Percentiles rank a stretch among this genome's conserved stretches.
These are phyloP conservation scores for Sanderia malayensis DNA, from an alignment of 30 jellyfish, hydroid and myxozoan species.

Conservation along the genomic window DNA sequence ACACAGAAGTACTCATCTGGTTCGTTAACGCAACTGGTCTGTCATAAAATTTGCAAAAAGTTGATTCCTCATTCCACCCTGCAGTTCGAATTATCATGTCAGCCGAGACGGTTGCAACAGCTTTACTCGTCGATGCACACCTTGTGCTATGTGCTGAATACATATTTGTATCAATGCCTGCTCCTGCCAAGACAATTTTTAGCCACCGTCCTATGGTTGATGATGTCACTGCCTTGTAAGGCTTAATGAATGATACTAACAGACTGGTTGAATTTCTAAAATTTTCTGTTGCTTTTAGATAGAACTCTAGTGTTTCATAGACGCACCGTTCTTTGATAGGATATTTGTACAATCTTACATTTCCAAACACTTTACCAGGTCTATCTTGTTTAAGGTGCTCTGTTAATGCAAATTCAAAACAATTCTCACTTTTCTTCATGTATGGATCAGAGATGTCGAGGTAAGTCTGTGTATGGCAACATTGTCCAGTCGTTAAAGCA, in stretches of 20 bases:
- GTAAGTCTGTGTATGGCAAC: constrained; percentile 49
- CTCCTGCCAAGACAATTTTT: constrained; percentile 27
- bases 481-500: constrained; percentile 40
- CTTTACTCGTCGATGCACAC: constrained; percentile 37
- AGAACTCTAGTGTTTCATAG: constrained; percentile 34
- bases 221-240: constrained; percentile 12
- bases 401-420: constrained; percentile 28
- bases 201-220: constrained; percentile 45
- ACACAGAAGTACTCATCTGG: constrained; percentile 35
- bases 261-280: constrained; percentile 7
- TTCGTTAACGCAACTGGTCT: constrained; percentile 39
- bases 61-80: constrained; percentile 48
- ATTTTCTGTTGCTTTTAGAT: constrained; percentile 37
- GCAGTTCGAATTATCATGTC: constrained; percentile 40
- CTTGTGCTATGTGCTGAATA: constrained; percentile 44
- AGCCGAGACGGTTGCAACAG: constrained; percentile 32
- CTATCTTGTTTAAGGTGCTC: constrained; percentile 33
- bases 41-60: constrained; percentile 31
- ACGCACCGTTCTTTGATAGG: constrained; percentile 48
- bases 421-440: constrained; percentile 26
- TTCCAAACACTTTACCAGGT: constrained; percentile 28
- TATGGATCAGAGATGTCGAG: constrained; percentile 14
- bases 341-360: too few relatives aligned
- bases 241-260: constrained; percentile 20
- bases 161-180: constrained; percentile 41